Base-by-base conservation (phyloP, 1,140 invertebrate genomes). In the Aphaenogaster floridana region DNA sequence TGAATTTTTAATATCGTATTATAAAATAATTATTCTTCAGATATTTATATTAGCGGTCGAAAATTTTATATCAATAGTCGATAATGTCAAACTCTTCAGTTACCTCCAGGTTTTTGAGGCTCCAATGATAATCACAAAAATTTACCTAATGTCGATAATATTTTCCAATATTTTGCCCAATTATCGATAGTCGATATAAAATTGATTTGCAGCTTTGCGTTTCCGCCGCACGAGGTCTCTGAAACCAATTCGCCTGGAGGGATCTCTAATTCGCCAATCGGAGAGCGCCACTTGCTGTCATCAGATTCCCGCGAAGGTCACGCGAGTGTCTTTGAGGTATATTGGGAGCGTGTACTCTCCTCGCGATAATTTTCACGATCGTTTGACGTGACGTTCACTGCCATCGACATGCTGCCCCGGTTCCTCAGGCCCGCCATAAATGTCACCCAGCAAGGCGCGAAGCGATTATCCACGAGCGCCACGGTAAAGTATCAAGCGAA, bases 401-500 rank as follows among this genome's bases (percentile, higher is more conserved):
- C 5, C 48, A 7, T 57, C 21, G 87, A 93, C 76, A 95, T 95
- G 95, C 66, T 95, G 86, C 93, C 93, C 69, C 92, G 94, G 80
- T 93, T 95, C 52, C 42, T 95, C 1, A 94, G 89, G 86, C 91
- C 93, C 17, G 91, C 91, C 2, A 66, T 94, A 63, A 80, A 78
- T 59, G 83, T 92, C 36, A 92, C 91, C 52, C 94, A 94, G 34
- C 93, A 93, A 76, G 93, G 94, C 79, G 93, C 91, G 0, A 95
- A 95, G 66, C 92, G 92, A 48, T 74, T 95, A 7, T 95, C 94
- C 0, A 95, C 94, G 17, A 94, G 92, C 36, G 68, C 92, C 8
- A 93, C 91, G 87, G 95, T 95, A 85, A 92, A 91, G 66, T 89
- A 52, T 66, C 21, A 59, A 50, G 2, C 15, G 7, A 34, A 86